phyloP scores from a whole-genome alignment of 2,113 vertebrate species.

The Otis tarda region DNA sequence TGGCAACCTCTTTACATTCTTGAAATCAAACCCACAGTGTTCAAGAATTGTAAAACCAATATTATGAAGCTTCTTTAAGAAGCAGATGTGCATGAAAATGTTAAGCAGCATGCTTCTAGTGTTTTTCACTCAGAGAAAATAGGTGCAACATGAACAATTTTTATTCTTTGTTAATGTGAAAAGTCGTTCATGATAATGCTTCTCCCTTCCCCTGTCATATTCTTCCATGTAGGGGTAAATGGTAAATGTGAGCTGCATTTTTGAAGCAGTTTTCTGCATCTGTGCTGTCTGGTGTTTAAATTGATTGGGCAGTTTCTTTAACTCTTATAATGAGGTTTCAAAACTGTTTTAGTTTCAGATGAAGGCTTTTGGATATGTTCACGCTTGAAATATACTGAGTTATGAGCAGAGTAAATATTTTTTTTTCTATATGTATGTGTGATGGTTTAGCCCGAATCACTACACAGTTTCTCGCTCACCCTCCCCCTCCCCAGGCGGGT shows the following conservation, averaged over 20 bases:
- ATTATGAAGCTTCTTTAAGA: neutral
- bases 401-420: conserved; percentile 28
- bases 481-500: too few relatives aligned
- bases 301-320: conserved; percentile 55
- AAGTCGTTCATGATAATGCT: conserved; percentile 22
- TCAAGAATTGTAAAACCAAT: conserved; percentile 4
- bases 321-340: conserved; percentile 48
- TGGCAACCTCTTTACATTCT: neutral
- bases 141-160: conserved; percentile 28
- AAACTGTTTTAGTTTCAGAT: conserved; percentile 38
- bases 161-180: neutral
- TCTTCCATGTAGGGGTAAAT: neutral
- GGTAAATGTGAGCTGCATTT: conserved; percentile 27
- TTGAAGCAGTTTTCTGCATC: conserved; percentile 5
- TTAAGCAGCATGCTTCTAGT: neutral
- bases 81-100: neutral
- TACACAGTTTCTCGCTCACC: too few relatives aligned
- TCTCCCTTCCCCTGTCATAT: neutral
- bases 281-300: conserved; percentile 36
- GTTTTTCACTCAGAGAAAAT: neutral
- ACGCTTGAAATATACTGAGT: conserved; percentile 11
- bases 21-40: neutral
- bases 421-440: conserved; percentile 1
- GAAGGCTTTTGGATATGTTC: conserved; percentile 47
- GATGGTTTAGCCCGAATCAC: too few relatives aligned